Evolutionary conservation across 2,888 invertebrate species (phyloP).

Genomic region (Morpho achilles): DNA sequence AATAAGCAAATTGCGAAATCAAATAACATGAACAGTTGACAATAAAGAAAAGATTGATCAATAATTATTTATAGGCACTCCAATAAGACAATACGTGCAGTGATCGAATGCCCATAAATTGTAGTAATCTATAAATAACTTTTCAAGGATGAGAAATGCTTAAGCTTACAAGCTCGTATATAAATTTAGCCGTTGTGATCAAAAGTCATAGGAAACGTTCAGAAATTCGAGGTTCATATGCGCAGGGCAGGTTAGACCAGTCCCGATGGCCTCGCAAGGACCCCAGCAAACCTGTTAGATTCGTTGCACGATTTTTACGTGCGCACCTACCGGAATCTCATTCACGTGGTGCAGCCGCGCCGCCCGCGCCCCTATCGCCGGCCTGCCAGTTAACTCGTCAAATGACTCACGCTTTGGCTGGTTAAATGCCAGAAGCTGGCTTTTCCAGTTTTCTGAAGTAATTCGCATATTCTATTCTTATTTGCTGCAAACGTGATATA

Average conservation of each 20-base stretch:
- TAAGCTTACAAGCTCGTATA: conserved; percentile 23
- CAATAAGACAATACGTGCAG: conserved; percentile 37
- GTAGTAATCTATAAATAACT: conserved; percentile 3
- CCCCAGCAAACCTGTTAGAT: conserved; percentile 79
- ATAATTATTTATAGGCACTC: conserved; percentile 60
- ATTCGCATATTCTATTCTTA: conserved; percentile 65
- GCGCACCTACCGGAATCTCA: conserved; percentile 79
- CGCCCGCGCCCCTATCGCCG: conserved; percentile 49
- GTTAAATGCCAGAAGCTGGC: conserved; percentile 74
- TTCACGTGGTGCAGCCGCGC: conserved; percentile 68
- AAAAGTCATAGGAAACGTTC: conserved; percentile 69
- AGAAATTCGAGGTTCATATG: conserved; percentile 73
- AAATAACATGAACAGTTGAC: conserved; percentile 61
- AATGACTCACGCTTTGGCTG: conserved; percentile 74
- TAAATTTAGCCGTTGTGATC: conserved; percentile 26
- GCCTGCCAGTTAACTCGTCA: conserved; percentile 74
- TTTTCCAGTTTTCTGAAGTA: conserved; percentile 75
- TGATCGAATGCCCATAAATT: conserved; percentile 38
- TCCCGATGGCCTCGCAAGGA: conserved; percentile 78
- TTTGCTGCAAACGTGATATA: conserved; percentile 37
- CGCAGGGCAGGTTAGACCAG: conserved; percentile 79
- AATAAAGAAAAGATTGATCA: conserved; percentile 54
- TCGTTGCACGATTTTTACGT: conserved; percentile 80
- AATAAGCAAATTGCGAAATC: conserved; percentile 66
- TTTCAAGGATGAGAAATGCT: conserved; percentile 1